phyloP scores from a whole-genome alignment of 2,888 invertebrate species.

The Herminia tarsipennalis region DNA sequence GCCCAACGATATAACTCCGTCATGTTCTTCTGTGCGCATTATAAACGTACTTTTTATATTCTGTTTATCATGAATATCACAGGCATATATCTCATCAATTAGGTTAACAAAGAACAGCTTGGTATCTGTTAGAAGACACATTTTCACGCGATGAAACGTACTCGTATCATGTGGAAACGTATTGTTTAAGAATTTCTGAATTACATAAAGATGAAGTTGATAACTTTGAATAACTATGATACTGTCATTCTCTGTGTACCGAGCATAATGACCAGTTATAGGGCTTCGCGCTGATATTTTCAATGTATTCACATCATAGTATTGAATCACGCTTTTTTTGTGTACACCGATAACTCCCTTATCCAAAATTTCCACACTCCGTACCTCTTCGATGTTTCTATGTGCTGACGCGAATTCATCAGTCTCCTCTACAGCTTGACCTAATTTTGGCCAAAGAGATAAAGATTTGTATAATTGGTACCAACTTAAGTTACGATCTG shows the following conservation, averaged over 20 bases:
- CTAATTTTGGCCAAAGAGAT: slow-evolving; percentile 60
- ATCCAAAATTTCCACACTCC: slow-evolving; percentile 52
- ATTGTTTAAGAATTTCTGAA: slow-evolving; percentile 45
- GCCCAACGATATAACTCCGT: slow-evolving; percentile 59
- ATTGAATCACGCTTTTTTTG: slow-evolving; percentile 53
- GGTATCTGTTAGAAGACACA: slow-evolving; percentile 48
- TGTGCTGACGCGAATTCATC: slow-evolving; percentile 69
- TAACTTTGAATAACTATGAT: slow-evolving; percentile 49
- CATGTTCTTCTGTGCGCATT: slow-evolving; percentile 24
- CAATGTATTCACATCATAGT: slow-evolving; percentile 61
- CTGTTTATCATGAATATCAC: slow-evolving; percentile 33
- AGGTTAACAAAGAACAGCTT: slow-evolving; percentile 56
- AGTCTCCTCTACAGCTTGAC: slow-evolving; percentile 47
- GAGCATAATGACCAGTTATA: slow-evolving; percentile 56
- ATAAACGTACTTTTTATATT: slow-evolving; percentile 34
- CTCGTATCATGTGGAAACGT: slow-evolving; percentile 30
- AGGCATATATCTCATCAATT: slow-evolving; percentile 55
- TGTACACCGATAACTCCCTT: slow-evolving; percentile 64
- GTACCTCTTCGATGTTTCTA: slow-evolving; percentile 53
- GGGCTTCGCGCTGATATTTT: slow-evolving; percentile 37
- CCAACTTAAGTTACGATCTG: slow-evolving; percentile 51
- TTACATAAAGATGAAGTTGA: slow-evolving; percentile 53
- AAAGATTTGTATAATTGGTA: slow-evolving; percentile 66
- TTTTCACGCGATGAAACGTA: slow-evolving; percentile 56
- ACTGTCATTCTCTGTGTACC: slow-evolving; percentile 59